A percentile compares a stretch with the other conserved stretches of the same genome.
These are phyloP conservation scores for Drepana falcataria DNA, from an alignment of 2,888 invertebrate genomes.

Conservation along the genomic window DNA sequence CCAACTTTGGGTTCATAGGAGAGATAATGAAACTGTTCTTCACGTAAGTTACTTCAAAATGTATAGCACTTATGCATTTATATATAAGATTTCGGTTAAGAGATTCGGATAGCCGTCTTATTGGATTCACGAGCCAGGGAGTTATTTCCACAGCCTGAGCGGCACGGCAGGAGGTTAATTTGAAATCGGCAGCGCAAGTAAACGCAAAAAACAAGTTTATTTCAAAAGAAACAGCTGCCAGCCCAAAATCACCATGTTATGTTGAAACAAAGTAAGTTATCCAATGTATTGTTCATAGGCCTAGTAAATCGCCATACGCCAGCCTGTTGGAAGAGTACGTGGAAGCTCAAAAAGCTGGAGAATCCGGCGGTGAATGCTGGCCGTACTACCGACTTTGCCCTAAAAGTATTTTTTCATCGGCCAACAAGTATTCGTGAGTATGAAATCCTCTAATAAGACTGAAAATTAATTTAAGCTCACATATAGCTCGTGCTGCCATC, in stretches of 20 bases:
- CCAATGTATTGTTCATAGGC: slow-evolving; percentile 66
- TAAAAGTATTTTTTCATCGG: slow-evolving; percentile 85
- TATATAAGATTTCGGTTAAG: too few species aligned
- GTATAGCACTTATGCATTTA: neutral
- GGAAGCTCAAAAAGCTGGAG: slow-evolving; percentile 87
- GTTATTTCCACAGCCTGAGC: too few species aligned
- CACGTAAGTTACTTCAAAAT: slow-evolving; percentile 80
- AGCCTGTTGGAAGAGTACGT: slow-evolving; percentile 86
- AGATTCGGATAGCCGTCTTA: too few species aligned
- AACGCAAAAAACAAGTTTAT: too few species aligned
- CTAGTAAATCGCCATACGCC: slow-evolving; percentile 89
- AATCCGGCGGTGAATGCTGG: slow-evolving; percentile 89
- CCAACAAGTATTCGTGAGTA: slow-evolving; percentile 73
- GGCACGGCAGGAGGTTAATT: too few species aligned
- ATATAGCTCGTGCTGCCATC: too few species aligned
- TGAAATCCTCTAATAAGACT: neutral
- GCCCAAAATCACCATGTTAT: too few species aligned
- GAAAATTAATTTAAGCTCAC: too few species aligned
- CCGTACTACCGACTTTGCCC: slow-evolving; percentile 90
- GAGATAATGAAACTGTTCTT: slow-evolving; percentile 90
- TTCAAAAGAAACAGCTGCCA: too few species aligned
- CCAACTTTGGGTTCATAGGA: slow-evolving; percentile 88
- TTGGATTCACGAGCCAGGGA: too few species aligned
- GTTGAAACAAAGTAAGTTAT: too few species aligned
- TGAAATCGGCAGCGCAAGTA: too few species aligned